Evolutionary conservation across 2,113 vertebrate genomes (phyloP), one percentile per base, ranked within the genome.

Genomic region (Aegithalos caudatus): DNA sequence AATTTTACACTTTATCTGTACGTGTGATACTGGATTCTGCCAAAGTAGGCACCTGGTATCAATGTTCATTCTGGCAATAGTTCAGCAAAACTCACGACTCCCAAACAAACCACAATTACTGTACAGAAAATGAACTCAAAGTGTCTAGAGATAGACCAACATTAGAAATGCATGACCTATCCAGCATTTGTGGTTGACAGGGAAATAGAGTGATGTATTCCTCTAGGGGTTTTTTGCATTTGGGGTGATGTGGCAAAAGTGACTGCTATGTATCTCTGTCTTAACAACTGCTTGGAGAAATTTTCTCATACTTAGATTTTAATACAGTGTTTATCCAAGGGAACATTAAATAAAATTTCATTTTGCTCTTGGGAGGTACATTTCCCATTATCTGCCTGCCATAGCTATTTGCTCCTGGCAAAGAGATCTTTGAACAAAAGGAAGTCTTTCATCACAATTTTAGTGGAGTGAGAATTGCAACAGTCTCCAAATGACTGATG

Each of bases 1-100:
- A 97, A 98, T 97, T 97, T 97, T 97, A 97, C 76, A 97, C 96
- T 96, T 95, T 97, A 96, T 96, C 97, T 97, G 92, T 97, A 97
- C 95, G 97, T 97, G 97, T 97, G 96, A 97, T 93, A 82, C 79
- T 96, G 61, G 88, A 97, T 97, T 98, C 96, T 98, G 91, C 95
- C 97, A 94, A 81, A 94, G 87, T 80, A 95, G 83, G 86, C 98
- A 98, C 96, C 97, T 98, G 98, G 97, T 97, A 96, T 98, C 96
- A 94, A 94, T 97, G 95, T 83, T 97, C 95, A 65, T 79, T 94
- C 93, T 97, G 97, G 97, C 97, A 83, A 66, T 31, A 38, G 72
- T 97, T 97, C 97, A 98, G 87, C 89, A 97, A 93, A 94, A 81
- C 66, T 95, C 94, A 91, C 12, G 11, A 76, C 47, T 94, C 92